These are phyloP conservation scores for Campoletis raptor DNA, from an alignment of 2,888 invertebrate genomes.

Conservation along the genomic window DNA sequence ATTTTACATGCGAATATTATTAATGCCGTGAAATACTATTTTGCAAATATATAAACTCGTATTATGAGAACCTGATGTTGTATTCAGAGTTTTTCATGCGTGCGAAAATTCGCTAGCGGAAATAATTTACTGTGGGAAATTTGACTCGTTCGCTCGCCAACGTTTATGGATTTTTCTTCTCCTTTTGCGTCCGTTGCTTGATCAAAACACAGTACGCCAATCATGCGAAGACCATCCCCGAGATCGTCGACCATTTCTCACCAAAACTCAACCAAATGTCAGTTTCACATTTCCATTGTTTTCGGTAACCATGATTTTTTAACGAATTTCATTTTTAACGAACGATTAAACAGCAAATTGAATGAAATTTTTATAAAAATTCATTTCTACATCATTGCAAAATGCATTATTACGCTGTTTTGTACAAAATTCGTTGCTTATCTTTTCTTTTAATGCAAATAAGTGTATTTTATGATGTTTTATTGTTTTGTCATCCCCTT, in stretches of 20 bases:
- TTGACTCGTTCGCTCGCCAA: slow-evolving; percentile 4
- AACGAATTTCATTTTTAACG: neutral
- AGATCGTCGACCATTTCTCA: slow-evolving; percentile 32
- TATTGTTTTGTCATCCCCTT: neutral
- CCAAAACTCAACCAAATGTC: neutral
- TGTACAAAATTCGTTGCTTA: slow-evolving; percentile 1
- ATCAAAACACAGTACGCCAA: neutral
- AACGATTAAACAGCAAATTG: neutral
- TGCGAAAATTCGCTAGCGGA: slow-evolving; percentile 20
- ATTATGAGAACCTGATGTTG: neutral
- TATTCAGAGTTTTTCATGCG: slow-evolving; percentile 16
- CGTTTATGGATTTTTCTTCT: slow-evolving; percentile 21
- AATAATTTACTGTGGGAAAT: slow-evolving; percentile 34
- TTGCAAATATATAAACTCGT: neutral
- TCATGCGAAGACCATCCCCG: slow-evolving; percentile 22
- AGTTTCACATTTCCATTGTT: neutral
- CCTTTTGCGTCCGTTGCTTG: neutral
- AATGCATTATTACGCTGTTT: neutral
- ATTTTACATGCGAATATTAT: neutral
- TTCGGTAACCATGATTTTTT: neutral
- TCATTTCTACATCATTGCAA: neutral
- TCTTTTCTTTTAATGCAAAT: neutral
- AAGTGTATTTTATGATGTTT: neutral
- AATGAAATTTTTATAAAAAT: too few relatives aligned
- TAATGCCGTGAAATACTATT: neutral